phyloP scores from a whole-genome alignment of 2,113 vertebrate genomes.

The Anas platyrhynchos region DNA sequence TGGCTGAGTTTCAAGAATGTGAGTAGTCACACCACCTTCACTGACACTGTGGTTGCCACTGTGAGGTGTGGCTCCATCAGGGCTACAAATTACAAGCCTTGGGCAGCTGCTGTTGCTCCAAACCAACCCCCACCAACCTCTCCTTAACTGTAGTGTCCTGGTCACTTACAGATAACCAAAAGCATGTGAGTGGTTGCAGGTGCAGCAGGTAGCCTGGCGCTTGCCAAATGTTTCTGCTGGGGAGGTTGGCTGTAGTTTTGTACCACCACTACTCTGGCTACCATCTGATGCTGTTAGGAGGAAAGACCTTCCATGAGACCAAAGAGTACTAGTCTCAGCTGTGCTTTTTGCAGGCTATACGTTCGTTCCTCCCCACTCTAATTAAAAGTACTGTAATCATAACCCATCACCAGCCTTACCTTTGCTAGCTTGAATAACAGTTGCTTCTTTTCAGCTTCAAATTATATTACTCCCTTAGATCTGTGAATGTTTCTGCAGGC shows the following conservation, averaged over 20 bases:
- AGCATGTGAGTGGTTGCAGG: not conserved
- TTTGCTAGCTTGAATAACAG: not conserved
- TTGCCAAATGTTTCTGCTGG: not conserved
- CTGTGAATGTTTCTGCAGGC: not conserved
- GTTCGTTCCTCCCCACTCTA: not conserved
- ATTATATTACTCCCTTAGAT: not conserved
- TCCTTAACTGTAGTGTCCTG: not conserved
- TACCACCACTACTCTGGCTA: not conserved
- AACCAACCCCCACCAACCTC: not conserved
- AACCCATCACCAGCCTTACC: not conserved
- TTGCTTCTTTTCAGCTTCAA: not conserved
- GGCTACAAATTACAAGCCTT: not conserved
- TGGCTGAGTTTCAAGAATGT: not conserved
- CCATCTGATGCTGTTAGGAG: not conserved
- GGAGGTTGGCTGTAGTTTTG: not conserved
- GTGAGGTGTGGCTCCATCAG: not conserved
- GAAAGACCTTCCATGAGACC: not conserved
- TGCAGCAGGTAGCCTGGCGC: not conserved
- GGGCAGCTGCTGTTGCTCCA: not conserved
- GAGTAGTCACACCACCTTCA: not conserved
- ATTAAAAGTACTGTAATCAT: not conserved
- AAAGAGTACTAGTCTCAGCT: not conserved
- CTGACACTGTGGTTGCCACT: not conserved
- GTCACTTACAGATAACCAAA: not conserved
- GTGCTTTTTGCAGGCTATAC: not conserved